Base-by-base conservation (phyloP, 2,113 vertebrate species). In the Ailuropoda melanoleuca region DNA sequence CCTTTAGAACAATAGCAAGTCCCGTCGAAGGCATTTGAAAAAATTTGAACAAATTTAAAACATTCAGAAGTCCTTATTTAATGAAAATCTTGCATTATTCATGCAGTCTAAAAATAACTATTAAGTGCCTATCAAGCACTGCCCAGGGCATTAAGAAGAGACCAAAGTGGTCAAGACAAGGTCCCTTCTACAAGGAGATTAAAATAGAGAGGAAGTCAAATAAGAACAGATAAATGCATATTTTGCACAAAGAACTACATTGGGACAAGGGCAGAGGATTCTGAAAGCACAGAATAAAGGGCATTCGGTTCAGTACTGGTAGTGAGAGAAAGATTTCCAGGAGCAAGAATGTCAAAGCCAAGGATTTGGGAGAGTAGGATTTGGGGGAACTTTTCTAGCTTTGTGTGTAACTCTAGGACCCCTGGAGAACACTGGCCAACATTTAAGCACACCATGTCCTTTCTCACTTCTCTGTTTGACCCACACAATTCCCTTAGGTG, bases 1-100 rank as follows among this genome's bases (percentile, higher is more conserved):
- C 23, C n/a, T 64, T 96, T 78, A 95, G 19, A n/a, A 74, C 9
- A 83, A 72, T 53, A 62, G 81, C 4, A 77, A 82, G 19, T 37
- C 84, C 80, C 72, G 29, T 64, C 53, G 31, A 83, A 81, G 48
- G 13, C 2, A 72, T 97, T 90, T 82, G 55, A 72, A 83, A 75
- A 53, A 14, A 2, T 97, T 90, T 82, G 55, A 72, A 83, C 70
- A 53, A 14, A 2, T 46, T 29, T 50, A 5, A 92, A 78, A 90
- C 15, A 60, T 80, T 88, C 39, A 21, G 39, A 96, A 94, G 23
- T 8, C 17, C 77, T 90, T 75, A 66, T 62, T 96, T 89, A 91
- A 92, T 74, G 23, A 82, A 95, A 95, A 86, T 31, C 6, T 91
- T 93, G 23, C 26, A 53, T 83, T 80, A 46, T 80, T 84, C 82